Evolutionary conservation across 1,140 invertebrate species (phyloP), one percentile per base, ranked within the genome.

Genomic region (Gonatopus flavifemur): DNA sequence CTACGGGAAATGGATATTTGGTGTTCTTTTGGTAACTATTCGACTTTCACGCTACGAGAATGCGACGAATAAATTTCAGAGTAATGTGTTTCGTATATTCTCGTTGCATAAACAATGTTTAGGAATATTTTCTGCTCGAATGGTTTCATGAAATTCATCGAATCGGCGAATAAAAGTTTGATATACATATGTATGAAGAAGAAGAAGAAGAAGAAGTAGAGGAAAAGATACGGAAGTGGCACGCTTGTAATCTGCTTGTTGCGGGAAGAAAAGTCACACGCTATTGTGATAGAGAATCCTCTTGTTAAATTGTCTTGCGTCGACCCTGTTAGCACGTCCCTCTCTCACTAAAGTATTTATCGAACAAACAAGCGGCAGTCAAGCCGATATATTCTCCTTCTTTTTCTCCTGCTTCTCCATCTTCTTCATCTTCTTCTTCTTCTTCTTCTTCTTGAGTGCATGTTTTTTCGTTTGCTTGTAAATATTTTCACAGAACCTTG

Each of bases 201-300:
- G 44, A 59, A 52, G 48, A 52, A 48, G 41, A 38, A 38, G 44
- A 55, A 24, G 47, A 49, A 55, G 50, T 41, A 55, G 54, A 48
- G 36, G 60, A 66, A 54, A 48, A 52, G 40, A 30, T 54, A 62
- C 51, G 57, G 69, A 66, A 57, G 53, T 66, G 62, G 61, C 57
- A 60, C 59, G 57, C n/a, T n/a, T 63, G 60, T 74, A 72, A 74
- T 72, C 70, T n/a, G n/a, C n/a, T 72, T 57, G 62, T 69, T 62
- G 63, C 68, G 59, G 62, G 61, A 59, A 57, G 58, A 56, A 44
- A 51, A 62, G 50, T 47, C 55, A 46, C 52, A 57, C 53, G 39
- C 33, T 49, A 55, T n/a, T 31, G 51, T 46, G 49, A 41, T 39
- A 50, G 55, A 56, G 54, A 62, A 61, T 66, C 58, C 57, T 56